These are phyloP conservation scores for Isichthys henryi DNA, from an alignment of 2,113 vertebrate genomes.

Conservation along the genomic window DNA sequence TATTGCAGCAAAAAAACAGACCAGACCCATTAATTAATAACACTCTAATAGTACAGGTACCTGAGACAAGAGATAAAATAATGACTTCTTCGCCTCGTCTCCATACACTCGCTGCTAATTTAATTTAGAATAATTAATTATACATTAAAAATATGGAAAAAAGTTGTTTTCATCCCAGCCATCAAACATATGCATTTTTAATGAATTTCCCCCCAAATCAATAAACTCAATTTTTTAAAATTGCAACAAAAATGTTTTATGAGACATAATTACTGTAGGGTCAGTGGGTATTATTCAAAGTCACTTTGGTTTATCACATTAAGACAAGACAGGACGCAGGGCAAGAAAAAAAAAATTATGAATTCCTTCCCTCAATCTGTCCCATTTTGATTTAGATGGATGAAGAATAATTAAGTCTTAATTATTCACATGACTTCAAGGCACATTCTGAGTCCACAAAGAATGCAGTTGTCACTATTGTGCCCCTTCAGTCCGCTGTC, in stretches of 20 bases:
- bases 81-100: constrained; percentile 41
- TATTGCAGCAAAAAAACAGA: not conserved
- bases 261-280: constrained; percentile 93
- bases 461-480: constrained; percentile 84
- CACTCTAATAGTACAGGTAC: constrained; percentile 16
- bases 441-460: constrained; percentile 93
- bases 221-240: constrained; percentile 83
- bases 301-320: constrained; percentile 99
- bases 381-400: constrained; percentile 99
- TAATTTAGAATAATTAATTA: constrained; percentile 61
- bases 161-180: constrained; percentile 41
- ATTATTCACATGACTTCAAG: constrained; percentile 99
- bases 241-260: constrained; percentile 84
- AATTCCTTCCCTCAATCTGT: constrained; percentile 99
- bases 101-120: constrained; percentile 58
- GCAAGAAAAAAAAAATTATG: constrained; percentile 85
- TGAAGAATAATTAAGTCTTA: constrained; percentile 99
- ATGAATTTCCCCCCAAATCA: constrained; percentile 77
- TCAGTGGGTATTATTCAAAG: constrained; percentile 98
- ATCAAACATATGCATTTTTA: constrained; percentile 76
- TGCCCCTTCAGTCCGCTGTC: constrained; percentile 84
- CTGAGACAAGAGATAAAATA: constrained; percentile 41
- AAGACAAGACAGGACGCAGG: constrained; percentile 88
- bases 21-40: not conserved
- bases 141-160: constrained; percentile 54